Evolutionary conservation across 1,140 invertebrate species (phyloP).

Genomic region (Lerema accius): DNA sequence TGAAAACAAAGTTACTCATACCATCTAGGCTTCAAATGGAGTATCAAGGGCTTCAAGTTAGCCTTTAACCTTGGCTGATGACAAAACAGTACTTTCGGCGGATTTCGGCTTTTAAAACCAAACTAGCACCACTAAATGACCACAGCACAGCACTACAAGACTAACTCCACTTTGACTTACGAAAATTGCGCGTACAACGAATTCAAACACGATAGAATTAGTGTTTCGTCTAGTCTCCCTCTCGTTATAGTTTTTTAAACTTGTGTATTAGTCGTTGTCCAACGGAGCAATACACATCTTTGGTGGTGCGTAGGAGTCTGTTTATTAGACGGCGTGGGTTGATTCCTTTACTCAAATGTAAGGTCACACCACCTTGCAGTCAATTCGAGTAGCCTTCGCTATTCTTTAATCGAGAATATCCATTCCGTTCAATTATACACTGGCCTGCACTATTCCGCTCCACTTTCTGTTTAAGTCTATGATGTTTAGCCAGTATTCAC

Average conservation of each 20-base stretch:
- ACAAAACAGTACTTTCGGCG: conserved; percentile 35
- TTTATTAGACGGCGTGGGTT: conserved; percentile 73
- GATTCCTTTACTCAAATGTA: conserved; percentile 68
- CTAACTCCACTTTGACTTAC: conserved; percentile 43
- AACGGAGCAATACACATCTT: conserved; percentile 57
- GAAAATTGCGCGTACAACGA: conserved; percentile 25
- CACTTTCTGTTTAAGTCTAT: conserved; percentile 21
- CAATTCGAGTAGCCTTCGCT: conserved; percentile 48
- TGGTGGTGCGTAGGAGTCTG: conserved; percentile 69
- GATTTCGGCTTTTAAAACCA: conserved; percentile 26
- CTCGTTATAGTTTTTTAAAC: conserved; percentile 51
- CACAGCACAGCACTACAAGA: conserved; percentile 29
- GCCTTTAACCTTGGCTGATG: conserved; percentile 48
- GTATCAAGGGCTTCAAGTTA: conserved; percentile 32
- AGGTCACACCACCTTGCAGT: conserved; percentile 64
- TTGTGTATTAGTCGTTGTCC: too few species aligned
- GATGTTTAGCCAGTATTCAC: conserved; percentile 40
- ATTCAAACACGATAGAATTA: conserved; percentile 24
- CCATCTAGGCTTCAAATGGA: conserved; percentile 40
- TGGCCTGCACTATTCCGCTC: conserved; percentile 43
- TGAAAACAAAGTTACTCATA: conserved; percentile 35
- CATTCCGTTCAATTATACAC: conserved; percentile 46
- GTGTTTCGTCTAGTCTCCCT: conserved; percentile 53
- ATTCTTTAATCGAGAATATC: conserved; percentile 41
- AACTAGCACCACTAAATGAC: conserved; percentile 31